phyloP scores from a whole-genome alignment of 2,888 invertebrate genomes.

The Mimumesa dahlbomi region DNA sequence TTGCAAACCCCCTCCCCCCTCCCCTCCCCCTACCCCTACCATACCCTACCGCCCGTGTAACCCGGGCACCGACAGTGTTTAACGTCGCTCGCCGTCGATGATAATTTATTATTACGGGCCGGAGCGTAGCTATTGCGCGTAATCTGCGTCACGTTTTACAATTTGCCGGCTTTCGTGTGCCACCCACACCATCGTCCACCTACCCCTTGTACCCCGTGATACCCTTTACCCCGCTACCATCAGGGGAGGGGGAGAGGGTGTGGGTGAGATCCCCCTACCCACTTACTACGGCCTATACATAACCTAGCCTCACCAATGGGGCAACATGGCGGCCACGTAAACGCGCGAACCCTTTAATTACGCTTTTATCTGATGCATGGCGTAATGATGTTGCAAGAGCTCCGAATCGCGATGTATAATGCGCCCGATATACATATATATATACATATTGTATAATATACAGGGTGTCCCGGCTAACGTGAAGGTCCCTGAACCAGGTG shows the following conservation, averaged over 20 bases:
- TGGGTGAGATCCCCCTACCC: no score
- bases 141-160: slow-evolving; percentile 76
- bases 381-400: slow-evolving; percentile 71
- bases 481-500: no score
- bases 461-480: no score
- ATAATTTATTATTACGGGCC: slow-evolving; percentile 75
- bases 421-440: slow-evolving; percentile 1
- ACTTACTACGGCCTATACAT: not conserved
- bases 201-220: not conserved
- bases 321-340: slow-evolving; percentile 51
- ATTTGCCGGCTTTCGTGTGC: slow-evolving; percentile 63
- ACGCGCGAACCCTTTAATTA: slow-evolving; percentile 73
- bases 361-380: slow-evolving; percentile 74
- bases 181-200: not conserved
- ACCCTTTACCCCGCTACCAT: not conserved
- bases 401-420: slow-evolving; percentile 57
- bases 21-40: slow-evolving; percentile 11
- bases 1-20: slow-evolving; percentile 24
- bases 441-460: no score
- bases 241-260: not conserved
- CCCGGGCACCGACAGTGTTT: slow-evolving; percentile 58
- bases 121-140: slow-evolving; percentile 68
- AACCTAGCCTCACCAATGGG: slow-evolving; percentile 2
- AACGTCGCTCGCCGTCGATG: slow-evolving; percentile 72
- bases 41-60: not conserved